A percentile compares a stretch with the other conserved stretches of the same genome.
These are phyloP conservation scores for Augiades crinisus DNA, from an alignment of 2,888 invertebrate genomes.

Conservation along the genomic window DNA sequence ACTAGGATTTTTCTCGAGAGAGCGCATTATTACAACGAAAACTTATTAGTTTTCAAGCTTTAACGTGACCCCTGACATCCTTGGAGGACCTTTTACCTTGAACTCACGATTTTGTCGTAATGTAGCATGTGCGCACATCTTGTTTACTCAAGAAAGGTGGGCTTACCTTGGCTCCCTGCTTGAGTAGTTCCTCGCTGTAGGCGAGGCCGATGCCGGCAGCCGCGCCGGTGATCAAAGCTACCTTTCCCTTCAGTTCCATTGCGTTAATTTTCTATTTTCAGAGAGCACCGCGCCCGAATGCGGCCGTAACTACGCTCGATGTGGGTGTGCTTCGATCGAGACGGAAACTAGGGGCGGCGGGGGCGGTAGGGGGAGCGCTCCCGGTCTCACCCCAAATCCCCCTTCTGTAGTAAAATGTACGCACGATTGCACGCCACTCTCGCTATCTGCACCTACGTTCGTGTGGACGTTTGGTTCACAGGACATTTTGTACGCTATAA, in stretches of 20 bases:
- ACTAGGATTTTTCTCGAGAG: not conserved
- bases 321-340: constrained; percentile 65
- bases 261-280: constrained; percentile 40
- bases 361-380: constrained; percentile 37
- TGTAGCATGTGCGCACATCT: constrained; percentile 31
- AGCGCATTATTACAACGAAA: not conserved
- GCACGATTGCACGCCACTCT: constrained; percentile 65
- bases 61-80: no score
- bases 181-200: constrained; percentile 86
- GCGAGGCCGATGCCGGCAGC: constrained; percentile 87
- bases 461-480: constrained; percentile 36
- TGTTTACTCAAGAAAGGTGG: constrained; percentile 29
- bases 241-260: constrained; percentile 89
- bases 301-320: constrained; percentile 45
- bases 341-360: constrained; percentile 44
- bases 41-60: constrained; percentile 33
- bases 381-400: constrained; percentile 55
- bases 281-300: constrained; percentile 55
- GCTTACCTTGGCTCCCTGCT: constrained; percentile 87
- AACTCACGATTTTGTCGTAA: constrained; percentile 47
- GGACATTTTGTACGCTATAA: constrained; percentile 37
- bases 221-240: constrained; percentile 87
- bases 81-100: constrained; percentile 68
- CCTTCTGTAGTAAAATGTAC: constrained; percentile 70
- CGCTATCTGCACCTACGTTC: constrained; percentile 50